phyloP scores from a whole-genome alignment of 2,113 vertebrate species.

The Bucco capensis region DNA sequence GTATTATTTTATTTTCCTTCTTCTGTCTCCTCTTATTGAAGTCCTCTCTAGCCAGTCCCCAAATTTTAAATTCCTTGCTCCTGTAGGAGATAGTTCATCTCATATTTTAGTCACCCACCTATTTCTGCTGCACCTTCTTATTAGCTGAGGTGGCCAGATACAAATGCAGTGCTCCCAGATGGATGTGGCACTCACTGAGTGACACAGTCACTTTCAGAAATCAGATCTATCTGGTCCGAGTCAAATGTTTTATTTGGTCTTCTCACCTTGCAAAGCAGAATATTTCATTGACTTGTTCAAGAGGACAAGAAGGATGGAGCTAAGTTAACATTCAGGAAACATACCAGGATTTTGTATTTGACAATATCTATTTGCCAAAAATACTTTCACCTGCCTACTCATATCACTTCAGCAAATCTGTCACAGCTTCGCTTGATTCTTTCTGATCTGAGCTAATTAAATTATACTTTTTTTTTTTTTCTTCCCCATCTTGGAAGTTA shows the following conservation, averaged over 20 bases:
- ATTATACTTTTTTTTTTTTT: neutral
- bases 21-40: conserved; percentile 34
- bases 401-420: neutral
- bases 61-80: neutral
- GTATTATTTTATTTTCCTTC: conserved; percentile 24
- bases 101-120: neutral
- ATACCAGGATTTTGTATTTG: neutral
- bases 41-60: neutral
- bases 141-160: neutral
- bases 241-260: neutral
- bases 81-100: neutral
- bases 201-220: neutral
- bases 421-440: neutral
- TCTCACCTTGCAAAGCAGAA: neutral
- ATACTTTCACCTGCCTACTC: neutral
- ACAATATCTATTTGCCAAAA: neutral
- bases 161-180: neutral
- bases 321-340: neutral
- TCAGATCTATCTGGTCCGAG: neutral
- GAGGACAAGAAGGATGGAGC: neutral
- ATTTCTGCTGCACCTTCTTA: neutral
- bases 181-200: neutral
- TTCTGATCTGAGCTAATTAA: neutral
- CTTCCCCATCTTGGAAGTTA: neutral
- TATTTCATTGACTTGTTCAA: neutral